Base-by-base conservation (phyloP, 1,140 invertebrate species). In the Aricia agestis region DNA sequence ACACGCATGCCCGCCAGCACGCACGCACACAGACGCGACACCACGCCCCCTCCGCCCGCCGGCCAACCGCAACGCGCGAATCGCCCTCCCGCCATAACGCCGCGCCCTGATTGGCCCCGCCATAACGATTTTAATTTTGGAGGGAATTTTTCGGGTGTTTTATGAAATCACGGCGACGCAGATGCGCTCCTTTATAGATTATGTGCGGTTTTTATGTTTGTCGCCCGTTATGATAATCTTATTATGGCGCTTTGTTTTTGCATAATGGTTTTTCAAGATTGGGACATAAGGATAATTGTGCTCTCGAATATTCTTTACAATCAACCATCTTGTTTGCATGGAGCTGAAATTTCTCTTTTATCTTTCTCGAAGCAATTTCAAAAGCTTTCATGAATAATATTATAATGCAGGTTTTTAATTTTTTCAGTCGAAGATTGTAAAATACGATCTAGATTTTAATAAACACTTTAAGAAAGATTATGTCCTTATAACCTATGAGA, bases 61-160 rank as follows among this genome's bases (percentile, higher is more conserved):
- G 72, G 63, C 87, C 86, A 88, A 90, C 87, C 81, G 71, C 68
- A 74, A 76, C 76, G 75, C 74, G 36, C 76, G 81, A 67, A 73
- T 81, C 78, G 80, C 84, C 84, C 86, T 83, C 78, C 83, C 76
- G 77, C 78, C 77, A 71, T 68, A 75, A 80, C 73, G 63, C 68
- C 63, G 68, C 73, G 25, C 69, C 67, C 73, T 74, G 67, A 87
- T 89, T 89, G 83, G 87, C 71, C 57, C 72, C 68, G 67, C 70
- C 75, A 69, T 84, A 81, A 83, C 82, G 83, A 84, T 83, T 79
- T 81, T 74, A 72, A 78, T 79, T 82, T 86, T 79, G 83, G 84
- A 84, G 84, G 85, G 84, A 87, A 84, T 84, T 87, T 89, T 89
- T 88, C 78, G 84, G 85, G 82, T 83, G 82, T 82, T 83, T 85